phyloP scores from a whole-genome alignment of 2,888 invertebrate species.

The Stramonita haemastoma region DNA sequence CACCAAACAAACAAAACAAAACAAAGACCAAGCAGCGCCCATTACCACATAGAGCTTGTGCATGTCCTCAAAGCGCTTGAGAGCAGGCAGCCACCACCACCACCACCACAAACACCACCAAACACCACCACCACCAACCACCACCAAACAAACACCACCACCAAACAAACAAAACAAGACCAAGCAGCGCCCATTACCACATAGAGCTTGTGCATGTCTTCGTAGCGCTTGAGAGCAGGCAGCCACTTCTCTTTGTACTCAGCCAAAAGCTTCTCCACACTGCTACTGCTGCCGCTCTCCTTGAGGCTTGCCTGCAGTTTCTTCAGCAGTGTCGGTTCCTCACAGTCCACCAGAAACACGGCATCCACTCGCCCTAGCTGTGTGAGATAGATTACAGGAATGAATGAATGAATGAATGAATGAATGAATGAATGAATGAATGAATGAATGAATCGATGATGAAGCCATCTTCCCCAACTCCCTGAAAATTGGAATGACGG shows the following conservation, averaged over 20 bases:
- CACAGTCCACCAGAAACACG: conserved; percentile 73
- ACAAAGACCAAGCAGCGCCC: too few species aligned
- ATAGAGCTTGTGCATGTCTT: conserved; percentile 68
- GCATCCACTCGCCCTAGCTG: conserved; percentile 67
- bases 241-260: conserved; percentile 72
- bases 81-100: too few species aligned
- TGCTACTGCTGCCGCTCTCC: conserved; percentile 55
- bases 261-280: conserved; percentile 60
- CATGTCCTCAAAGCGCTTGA: conserved; percentile 70
- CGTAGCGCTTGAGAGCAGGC: conserved; percentile 70
- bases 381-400: too few species aligned
- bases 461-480: too few species aligned
- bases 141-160: too few species aligned
- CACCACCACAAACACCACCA: too few species aligned
- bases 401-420: too few species aligned
- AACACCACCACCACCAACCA: too few species aligned
- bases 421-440: not conserved
- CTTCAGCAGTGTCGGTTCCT: conserved; percentile 64
- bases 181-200: conserved; percentile 60
- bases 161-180: too few species aligned
- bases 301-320: conserved; percentile 60
- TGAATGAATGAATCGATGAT: not conserved
- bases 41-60: conserved; percentile 69
- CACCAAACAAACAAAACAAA: too few species aligned
- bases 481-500: too few species aligned